Evolutionary conservation across 30 jellyfish, hydroid and myxozoan genomes (phyloP), one percentile per base, ranked within the genome.

Genomic region (Hydra vulgaris): DNA sequence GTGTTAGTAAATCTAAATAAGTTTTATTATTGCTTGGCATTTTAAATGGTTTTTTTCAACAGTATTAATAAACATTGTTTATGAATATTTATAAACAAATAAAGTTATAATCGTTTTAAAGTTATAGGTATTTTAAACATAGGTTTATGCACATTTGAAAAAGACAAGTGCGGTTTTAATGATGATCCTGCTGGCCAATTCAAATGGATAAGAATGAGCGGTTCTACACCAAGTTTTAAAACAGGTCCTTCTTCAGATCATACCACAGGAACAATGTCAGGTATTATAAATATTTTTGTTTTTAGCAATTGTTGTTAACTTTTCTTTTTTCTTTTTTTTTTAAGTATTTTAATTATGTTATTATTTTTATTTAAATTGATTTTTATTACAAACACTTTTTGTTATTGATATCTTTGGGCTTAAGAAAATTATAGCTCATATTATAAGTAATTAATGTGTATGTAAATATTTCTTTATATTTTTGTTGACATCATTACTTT

Each of bases 171-270:
- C 71, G 90, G 95, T 0, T 84, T 78, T 70, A 53, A 56, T 7
- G 82, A 88, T 68, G 96, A 78, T 40, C 80, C 79, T 23, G 20
- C 84, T 23, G 94, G 82, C 24, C 66, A 53, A 17, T 88, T 88
- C 61, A 76, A 78, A 76, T 88, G 96, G 96, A 88, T 82, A 53
- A 72, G 96, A 26, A 75, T 74, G 55, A 54, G 26, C 7, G 96
- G 96, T 0, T 1, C 74, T 18, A 88, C 96, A 22, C 72, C 74
- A 0, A 88, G 95, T 56, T 53, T 26, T 23, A 88, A 85, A 1
- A 88, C 96, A 1, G 96, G 96, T 3, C 96, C 96, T 17, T 71
- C 80, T 53, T 19, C 79, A 25, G 96, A 88, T 26, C 96, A 88
- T 69, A 88, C 96, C 8, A 71, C 67, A 19, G 92, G 90, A 56